Conservation (phyloP, 2,888 invertebrate species). For the Amphipoea lucens region DNA sequence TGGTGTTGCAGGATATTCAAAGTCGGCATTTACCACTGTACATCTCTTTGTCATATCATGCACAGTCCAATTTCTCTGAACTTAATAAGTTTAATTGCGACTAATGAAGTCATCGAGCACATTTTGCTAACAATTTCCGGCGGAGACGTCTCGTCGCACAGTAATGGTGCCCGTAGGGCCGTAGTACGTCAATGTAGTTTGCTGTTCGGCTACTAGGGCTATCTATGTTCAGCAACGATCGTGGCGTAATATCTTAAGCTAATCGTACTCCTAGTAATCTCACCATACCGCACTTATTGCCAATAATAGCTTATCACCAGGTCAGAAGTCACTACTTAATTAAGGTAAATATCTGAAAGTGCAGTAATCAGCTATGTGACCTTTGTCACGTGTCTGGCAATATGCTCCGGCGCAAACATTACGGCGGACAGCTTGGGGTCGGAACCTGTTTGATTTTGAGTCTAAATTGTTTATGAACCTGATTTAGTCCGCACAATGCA, state of each 20-base stretch:
- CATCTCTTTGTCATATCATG: neutral
- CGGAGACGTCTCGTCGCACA: neutral
- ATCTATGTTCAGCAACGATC: neutral
- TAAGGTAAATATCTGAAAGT: constrained; percentile 47
- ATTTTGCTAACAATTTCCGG: neutral
- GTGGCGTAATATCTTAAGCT: constrained; percentile 9
- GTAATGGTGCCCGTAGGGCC: neutral
- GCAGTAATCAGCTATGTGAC: constrained; percentile 33
- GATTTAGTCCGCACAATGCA: neutral
- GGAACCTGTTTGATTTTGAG: neutral
- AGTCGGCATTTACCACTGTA: neutral
- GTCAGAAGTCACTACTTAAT: constrained; percentile 41
- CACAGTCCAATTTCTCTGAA: neutral
- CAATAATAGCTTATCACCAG: constrained; percentile 45
- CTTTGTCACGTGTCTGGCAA: constrained; percentile 31
- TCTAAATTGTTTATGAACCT: neutral
- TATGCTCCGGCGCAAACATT: constrained; percentile 2
- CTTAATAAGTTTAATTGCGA: neutral
- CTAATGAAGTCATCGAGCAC: neutral
- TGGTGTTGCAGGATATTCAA: neutral
- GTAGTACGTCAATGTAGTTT: neutral
- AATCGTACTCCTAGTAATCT: constrained; percentile 17
- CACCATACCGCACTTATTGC: constrained; percentile 12
- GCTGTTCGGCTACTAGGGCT: neutral
- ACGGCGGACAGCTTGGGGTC: neutral